A percentile compares a stretch with the other conserved stretches of the same genome.
These are phyloP conservation scores for Tetranychus piercei DNA, from an alignment of 2,888 invertebrate species.

Conservation along the genomic window DNA sequence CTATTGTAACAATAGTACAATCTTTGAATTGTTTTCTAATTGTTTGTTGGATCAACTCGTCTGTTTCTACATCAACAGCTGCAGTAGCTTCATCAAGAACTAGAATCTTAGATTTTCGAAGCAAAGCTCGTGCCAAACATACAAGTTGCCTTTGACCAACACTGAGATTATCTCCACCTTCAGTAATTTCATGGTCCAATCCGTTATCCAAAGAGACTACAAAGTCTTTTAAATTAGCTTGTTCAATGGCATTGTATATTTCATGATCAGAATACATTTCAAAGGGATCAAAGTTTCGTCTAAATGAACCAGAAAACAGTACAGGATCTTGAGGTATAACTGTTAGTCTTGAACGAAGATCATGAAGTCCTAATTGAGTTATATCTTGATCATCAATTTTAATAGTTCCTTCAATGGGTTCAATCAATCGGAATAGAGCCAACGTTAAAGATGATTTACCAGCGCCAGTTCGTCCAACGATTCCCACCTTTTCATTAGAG, in stretches of 20 bases:
- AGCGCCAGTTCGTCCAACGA: constrained; percentile 34
- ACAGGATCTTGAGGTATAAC: constrained; percentile 48
- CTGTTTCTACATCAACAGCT: constrained; percentile 34
- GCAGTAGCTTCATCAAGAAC: constrained; percentile 7
- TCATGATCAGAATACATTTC: constrained; percentile 55
- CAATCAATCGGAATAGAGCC: constrained; percentile 35
- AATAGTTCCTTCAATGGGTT: constrained; percentile 32
- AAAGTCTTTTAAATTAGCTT: constrained; percentile 54
- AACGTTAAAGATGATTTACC: constrained; percentile 36
- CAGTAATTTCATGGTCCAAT: constrained; percentile 49
- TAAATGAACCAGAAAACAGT: constrained; percentile 55
- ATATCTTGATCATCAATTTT: constrained; percentile 35
- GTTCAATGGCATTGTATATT: constrained; percentile 63
- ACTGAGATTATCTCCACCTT: constrained; percentile 62
- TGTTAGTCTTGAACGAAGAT: constrained; percentile 33
- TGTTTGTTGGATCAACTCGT: constrained; percentile 34
- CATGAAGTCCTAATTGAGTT: constrained; percentile 43
- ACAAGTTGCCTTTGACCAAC: constrained; percentile 76
- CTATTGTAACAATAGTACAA: constrained; percentile 34
- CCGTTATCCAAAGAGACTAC: constrained; percentile 45
- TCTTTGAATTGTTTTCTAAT: constrained; percentile 32
- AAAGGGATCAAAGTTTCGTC: constrained; percentile 75
- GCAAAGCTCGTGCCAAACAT: constrained; percentile 68
- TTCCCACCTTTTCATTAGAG: constrained; percentile 54
- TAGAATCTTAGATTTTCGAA: constrained; percentile 61